A percentile compares a stretch with the other conserved stretches of the same genome.
Conservation (phyloP, 2,888 invertebrate genomes). For the Thecophora atra region DNA sequence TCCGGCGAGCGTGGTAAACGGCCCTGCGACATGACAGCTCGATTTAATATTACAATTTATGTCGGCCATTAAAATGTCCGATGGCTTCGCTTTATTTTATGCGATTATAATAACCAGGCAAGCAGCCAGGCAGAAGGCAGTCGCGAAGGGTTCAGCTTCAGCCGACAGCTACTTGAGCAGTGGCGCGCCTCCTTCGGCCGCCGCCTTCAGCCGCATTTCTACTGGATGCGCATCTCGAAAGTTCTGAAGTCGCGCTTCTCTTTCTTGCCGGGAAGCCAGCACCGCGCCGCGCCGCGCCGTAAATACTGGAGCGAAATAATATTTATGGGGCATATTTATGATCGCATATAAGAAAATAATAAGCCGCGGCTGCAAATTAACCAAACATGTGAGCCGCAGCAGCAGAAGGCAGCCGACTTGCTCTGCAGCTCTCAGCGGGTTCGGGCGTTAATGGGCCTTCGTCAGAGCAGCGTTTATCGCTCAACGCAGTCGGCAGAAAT, state of each 20-base stretch:
- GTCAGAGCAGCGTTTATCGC: not conserved
- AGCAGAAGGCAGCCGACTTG: not conserved
- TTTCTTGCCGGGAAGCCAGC: not conserved
- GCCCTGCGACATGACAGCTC: slow-evolving; percentile 51
- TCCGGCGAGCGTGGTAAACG: slow-evolving; percentile 45
- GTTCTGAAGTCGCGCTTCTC: slow-evolving; percentile 12
- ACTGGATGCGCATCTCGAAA: not conserved
- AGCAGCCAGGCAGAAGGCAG: slow-evolving; percentile 1
- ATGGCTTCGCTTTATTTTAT: slow-evolving; percentile 53
- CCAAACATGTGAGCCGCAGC: slow-evolving; percentile 8
- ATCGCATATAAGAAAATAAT: slow-evolving; percentile 46
- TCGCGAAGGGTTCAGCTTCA: not conserved
- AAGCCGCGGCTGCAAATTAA: slow-evolving; percentile 31
- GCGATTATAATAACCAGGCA: slow-evolving; percentile 51
- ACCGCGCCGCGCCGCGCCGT: slow-evolving; percentile 3
- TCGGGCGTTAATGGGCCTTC: not conserved
- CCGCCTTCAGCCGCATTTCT: not conserved
- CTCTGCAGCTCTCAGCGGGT: not conserved
- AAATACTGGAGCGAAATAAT: slow-evolving; percentile 36
- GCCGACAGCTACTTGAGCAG: slow-evolving; percentile 1
- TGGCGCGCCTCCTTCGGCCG: not conserved
- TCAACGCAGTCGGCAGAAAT: not conserved
- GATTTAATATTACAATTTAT: slow-evolving; percentile 59
- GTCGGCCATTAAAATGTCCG: slow-evolving; percentile 57
- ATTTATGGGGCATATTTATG: slow-evolving; percentile 46